Percentiles rank a stretch among this genome's conserved stretches.
Evolutionary conservation across 2,797 vertebrate species (phyloP).

Genomic region (Fringilla coelebs): DNA sequence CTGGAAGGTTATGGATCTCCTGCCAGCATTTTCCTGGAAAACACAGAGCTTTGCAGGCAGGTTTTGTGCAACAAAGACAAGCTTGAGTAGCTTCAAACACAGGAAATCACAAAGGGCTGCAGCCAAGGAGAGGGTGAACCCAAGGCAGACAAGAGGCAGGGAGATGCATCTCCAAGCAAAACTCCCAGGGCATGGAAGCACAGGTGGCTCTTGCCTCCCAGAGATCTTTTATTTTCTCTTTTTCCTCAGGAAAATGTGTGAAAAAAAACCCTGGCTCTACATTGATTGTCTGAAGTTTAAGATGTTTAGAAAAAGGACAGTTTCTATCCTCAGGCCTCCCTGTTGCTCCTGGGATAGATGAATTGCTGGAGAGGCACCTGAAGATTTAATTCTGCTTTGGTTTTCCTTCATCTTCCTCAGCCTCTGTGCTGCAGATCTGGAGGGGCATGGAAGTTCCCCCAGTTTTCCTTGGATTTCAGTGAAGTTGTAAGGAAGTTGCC

Average conservation of each 20-base stretch:
- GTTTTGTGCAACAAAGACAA: neutral
- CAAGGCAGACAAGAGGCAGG: neutral
- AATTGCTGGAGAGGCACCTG: neutral
- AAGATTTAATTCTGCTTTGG: neutral
- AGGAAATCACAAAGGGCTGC: neutral
- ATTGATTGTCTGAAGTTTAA: neutral
- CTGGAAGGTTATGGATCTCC: neutral
- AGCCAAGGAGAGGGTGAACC: neutral
- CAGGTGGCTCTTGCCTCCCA: neutral
- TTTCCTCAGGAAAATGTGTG: neutral
- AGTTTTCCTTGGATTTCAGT: neutral
- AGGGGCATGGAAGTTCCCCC: neutral
- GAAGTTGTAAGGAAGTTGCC: neutral
- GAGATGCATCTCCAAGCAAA: neutral
- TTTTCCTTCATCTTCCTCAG: neutral
- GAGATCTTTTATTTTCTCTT: neutral
- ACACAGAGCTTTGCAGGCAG: rapidly evolving
- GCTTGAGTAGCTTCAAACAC: neutral
- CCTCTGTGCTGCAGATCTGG: neutral
- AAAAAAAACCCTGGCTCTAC: rapidly evolving
- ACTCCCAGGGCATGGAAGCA: neutral
- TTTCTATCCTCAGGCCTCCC: neutral
- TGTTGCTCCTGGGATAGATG: neutral
- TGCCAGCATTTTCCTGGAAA: neutral
- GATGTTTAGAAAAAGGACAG: neutral